Evolutionary conservation across 1,140 invertebrate species (phyloP).

Genomic region (Lasioglossum baleicum): DNA sequence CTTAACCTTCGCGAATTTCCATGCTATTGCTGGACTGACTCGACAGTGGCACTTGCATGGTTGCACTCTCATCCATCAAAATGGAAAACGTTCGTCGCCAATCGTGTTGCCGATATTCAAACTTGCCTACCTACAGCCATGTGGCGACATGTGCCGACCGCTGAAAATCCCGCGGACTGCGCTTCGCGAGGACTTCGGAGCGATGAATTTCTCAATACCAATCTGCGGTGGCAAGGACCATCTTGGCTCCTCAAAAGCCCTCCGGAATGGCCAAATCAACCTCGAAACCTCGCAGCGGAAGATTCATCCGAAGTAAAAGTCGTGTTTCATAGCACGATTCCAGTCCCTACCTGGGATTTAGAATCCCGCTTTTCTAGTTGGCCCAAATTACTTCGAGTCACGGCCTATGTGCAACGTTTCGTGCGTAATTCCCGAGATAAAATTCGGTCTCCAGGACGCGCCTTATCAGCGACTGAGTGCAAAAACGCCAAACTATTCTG

Average conservation of each 20-base stretch:
- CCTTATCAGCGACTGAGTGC: not conserved
- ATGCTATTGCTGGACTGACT: constrained; percentile 13
- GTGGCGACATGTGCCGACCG: not conserved
- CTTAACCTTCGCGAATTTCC: not conserved
- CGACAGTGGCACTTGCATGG: not conserved
- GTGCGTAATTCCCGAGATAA: not conserved
- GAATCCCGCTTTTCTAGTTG: not conserved
- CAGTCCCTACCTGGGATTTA: not conserved
- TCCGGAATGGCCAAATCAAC: not conserved
- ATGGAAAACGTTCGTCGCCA: constrained; percentile 8
- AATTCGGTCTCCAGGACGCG: too few relatives aligned
- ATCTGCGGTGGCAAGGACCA: not conserved
- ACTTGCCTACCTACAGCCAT: not conserved
- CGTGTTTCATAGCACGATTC: not conserved
- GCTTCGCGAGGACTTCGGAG: not conserved
- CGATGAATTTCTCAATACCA: rapidly evolving
- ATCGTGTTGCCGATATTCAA: constrained; percentile 12
- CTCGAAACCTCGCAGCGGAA: too few relatives aligned
- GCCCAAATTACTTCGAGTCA: not conserved
- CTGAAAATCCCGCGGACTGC: constrained; percentile 16
- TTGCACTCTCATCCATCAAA: too few relatives aligned
- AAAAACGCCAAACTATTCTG: too few relatives aligned
- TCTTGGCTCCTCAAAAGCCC: not conserved
- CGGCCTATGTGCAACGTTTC: not conserved
- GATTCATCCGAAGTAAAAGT: too few relatives aligned